Base-by-base conservation (phyloP, 30 jellyfish, hydroid and myxozoan species). In the Catostylus mosaicus region DNA sequence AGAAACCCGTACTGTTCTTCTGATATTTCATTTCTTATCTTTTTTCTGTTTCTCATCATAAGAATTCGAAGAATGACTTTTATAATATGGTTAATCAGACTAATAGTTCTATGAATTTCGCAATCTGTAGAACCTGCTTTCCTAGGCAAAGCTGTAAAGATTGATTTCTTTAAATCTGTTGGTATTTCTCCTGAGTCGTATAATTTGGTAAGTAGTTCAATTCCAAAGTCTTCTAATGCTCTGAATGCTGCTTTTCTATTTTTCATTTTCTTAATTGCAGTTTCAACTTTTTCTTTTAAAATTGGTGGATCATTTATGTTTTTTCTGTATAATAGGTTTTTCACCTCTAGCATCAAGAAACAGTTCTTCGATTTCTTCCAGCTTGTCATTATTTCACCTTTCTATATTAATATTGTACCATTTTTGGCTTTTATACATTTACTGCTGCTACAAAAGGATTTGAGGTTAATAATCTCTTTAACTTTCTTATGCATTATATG, bases 301-400 rank as follows among this genome's bases (percentile, higher is more conserved):
- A 46, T 31, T 5, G 73, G 60, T 29, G 69, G 75, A 0, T 63
- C 83, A 0, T 64, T 36, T 24, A 40, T 46, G 30, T 63, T 67
- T 38, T 65, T 57, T 2, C 52, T 52, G n/a, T 20, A 77, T 38
- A 3, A 5, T 40, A 33, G 83, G 83, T 24, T 50, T 26, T 80
- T 46, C 74, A 24, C 83, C 51, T 77, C 88, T 77, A 33, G 57
- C 79, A 75, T 81, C 85, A 20, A 30, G 40, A 57, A 18, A 71
- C 73, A 83, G 74, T 2, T 71, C 87, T 27, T 34, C 56, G 51
- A 83, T 83, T 73, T 43, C 70, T 71, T 83, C 95, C 84, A 85
- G 43, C 95, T 85, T 12, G 26, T 45, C 5, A 74, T 67, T n/a
- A 85, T 85, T 4, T 74, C 90, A 38, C 64, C 85, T 46, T 61